phyloP scores from a whole-genome alignment of 2,113 vertebrate genomes.

The Protobothrops mucrosquamatus region DNA sequence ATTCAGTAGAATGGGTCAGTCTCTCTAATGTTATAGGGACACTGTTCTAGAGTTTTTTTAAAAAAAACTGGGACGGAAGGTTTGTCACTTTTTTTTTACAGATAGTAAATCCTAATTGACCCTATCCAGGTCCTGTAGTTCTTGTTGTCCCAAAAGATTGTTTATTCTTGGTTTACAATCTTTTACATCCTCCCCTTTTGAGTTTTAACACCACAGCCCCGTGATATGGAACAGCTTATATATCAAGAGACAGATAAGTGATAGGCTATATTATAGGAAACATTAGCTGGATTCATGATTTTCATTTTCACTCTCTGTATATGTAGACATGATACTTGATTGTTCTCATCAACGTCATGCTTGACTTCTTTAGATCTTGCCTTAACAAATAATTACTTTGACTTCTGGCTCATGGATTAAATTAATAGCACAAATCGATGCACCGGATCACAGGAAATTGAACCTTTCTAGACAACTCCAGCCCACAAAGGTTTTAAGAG shows the following conservation, averaged over 20 bases:
- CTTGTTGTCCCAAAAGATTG: background rate
- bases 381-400: background rate
- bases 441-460: background rate
- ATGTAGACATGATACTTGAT: background rate
- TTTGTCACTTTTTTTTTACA: background rate
- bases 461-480: background rate
- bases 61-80: background rate
- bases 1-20: background rate
- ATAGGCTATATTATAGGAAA: background rate
- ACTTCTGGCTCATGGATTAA: background rate
- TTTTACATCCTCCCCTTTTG: background rate
- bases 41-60: background rate
- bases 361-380: background rate
- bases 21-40: background rate
- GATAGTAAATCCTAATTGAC: background rate
- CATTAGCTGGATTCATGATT: background rate
- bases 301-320: background rate
- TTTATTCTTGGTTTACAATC: background rate
- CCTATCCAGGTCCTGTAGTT: background rate
- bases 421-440: background rate
- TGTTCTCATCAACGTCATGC: background rate
- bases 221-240: background rate
- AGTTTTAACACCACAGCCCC: background rate
- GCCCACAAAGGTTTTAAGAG: constrained; percentile 3
- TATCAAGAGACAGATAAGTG: background rate